These are phyloP conservation scores for Morpho achilles DNA, from an alignment of 2,888 invertebrate species.

Conservation along the genomic window DNA sequence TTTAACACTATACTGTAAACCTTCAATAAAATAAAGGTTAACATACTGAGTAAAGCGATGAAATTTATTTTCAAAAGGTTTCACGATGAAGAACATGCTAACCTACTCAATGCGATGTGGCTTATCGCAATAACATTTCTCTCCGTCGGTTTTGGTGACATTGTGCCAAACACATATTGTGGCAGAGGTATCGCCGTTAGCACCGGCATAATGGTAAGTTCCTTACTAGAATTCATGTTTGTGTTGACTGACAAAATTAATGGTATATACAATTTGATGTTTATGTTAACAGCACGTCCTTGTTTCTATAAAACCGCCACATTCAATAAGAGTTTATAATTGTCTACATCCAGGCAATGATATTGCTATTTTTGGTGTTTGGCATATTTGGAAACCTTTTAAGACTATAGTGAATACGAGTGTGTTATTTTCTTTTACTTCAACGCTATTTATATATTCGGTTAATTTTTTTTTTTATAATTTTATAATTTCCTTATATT, in stretches of 20 bases:
- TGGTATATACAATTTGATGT: background rate
- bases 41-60: conserved; percentile 55
- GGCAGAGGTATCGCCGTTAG: conserved; percentile 99
- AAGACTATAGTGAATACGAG: conserved; percentile 4
- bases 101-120: conserved; percentile 99
- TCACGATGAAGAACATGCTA: conserved; percentile 99
- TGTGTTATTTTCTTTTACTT: background rate
- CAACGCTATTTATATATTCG: background rate
- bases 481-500: conserved; percentile 14
- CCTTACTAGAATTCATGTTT: conserved; percentile 51
- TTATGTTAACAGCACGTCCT: conserved; percentile 10
- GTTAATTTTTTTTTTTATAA: conserved; percentile 4
- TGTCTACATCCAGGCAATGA: background rate
- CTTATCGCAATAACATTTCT: conserved; percentile 99
- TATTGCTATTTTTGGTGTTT: background rate
- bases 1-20: conserved; percentile 26
- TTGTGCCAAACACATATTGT: conserved; percentile 99
- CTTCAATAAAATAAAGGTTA: conserved; percentile 15
- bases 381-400: background rate
- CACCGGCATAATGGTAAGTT: conserved; percentile 99
- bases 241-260: conserved; percentile 65
- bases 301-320: conserved; percentile 1
- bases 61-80: conserved; percentile 86
- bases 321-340: conserved; percentile 7
- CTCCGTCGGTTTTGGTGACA: conserved; percentile 99